These are phyloP conservation scores for Odontomachus brunneus DNA, from an alignment of 1,140 invertebrate species.

Conservation along the genomic window DNA sequence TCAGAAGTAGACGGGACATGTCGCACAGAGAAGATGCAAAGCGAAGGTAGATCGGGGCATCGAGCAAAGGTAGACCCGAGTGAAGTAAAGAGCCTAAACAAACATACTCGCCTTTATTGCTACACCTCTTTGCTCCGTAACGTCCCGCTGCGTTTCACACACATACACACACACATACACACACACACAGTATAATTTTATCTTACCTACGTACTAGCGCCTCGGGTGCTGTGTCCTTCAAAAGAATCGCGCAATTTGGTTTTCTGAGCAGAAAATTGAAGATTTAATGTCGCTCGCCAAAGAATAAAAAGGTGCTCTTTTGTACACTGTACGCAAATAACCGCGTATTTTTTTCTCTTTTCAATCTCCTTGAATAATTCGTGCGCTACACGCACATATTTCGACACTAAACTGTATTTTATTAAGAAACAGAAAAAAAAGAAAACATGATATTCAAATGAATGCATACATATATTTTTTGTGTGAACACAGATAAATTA, in stretches of 20 bases:
- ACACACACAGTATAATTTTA: conserved; percentile 51
- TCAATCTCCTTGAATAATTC: too few species aligned
- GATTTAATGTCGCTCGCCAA: background rate
- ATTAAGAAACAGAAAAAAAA: too few species aligned
- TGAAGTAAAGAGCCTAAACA: conserved; percentile 83
- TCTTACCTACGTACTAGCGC: conserved; percentile 17
- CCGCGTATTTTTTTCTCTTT: too few species aligned
- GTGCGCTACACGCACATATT: too few species aligned
- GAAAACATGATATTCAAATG: background rate
- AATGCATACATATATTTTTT: too few species aligned
- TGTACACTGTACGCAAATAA: background rate
- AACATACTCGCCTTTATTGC: conserved; percentile 85
- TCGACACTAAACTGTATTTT: too few species aligned
- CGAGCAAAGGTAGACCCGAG: conserved; percentile 63
- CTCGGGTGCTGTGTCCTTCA: background rate
- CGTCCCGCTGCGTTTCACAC: conserved; percentile 61
- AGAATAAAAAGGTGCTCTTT: background rate
- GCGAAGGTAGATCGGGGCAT: conserved; percentile 64
- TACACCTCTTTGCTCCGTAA: conserved; percentile 75
- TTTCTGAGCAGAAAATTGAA: background rate
- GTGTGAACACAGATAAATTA: background rate
- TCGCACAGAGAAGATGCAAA: conserved; percentile 50
- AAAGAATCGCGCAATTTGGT: background rate
- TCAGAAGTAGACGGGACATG: conserved; percentile 14
- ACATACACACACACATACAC: too few species aligned